phyloP scores from a whole-genome alignment of 1,140 invertebrate genomes.

The Tachypleus tridentatus region DNA sequence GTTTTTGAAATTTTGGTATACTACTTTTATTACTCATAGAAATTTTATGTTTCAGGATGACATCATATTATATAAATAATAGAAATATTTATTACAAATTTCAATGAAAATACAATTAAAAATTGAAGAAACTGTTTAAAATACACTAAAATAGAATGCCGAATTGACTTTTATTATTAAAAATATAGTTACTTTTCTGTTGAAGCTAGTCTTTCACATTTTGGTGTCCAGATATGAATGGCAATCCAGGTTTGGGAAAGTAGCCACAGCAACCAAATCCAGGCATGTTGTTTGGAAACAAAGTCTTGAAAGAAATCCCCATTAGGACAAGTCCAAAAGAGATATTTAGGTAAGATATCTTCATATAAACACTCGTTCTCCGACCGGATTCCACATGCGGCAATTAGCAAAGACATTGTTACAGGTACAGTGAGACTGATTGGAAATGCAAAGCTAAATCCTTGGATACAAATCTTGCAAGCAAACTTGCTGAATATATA shows the following conservation, averaged over 20 bases:
- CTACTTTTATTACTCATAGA: no score
- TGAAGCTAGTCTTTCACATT: constrained; percentile 39
- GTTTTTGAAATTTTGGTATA: no score
- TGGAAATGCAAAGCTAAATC: constrained; percentile 90
- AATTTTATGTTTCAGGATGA: no score
- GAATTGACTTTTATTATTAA: no score
- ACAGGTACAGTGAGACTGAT: constrained; percentile 84
- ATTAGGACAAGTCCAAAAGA: constrained; percentile 76
- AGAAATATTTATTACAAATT: no score
- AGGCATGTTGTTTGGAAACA: constrained; percentile 26
- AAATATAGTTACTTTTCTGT: constrained; percentile 35
- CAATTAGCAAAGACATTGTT: constrained; percentile 72
- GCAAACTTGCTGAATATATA: constrained; percentile 88
- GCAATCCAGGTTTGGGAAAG: constrained; percentile 40
- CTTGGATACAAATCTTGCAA: constrained; percentile 93
- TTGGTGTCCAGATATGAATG: constrained; percentile 43
- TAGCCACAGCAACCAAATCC: constrained; percentile 36
- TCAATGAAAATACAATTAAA: no score
- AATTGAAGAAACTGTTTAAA: no score
- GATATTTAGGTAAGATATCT: constrained; percentile 66
- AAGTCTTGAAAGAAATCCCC: constrained; percentile 46
- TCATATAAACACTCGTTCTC: constrained; percentile 80
- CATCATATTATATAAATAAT: no score
- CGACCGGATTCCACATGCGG: constrained; percentile 73
- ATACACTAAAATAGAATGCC: no score